Evolutionary conservation across 1,140 invertebrate species (phyloP).

Genomic region (Drosophila arizonae): DNA sequence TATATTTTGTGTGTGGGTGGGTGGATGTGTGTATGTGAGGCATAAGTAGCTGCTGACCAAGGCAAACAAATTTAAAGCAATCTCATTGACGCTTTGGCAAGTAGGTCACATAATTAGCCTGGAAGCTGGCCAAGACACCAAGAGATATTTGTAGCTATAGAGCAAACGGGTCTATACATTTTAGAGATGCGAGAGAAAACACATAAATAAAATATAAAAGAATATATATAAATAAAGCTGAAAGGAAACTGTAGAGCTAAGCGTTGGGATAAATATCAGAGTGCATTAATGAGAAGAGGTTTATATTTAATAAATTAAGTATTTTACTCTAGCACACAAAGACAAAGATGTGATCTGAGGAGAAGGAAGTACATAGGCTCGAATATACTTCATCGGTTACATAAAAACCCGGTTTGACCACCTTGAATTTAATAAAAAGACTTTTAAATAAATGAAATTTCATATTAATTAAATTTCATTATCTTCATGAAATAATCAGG

Average conservation of each 20-base stretch:
- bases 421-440: no score
- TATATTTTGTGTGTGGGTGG: neutral
- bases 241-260: no score
- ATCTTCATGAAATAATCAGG: conserved; percentile 17
- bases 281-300: no score
- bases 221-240: no score
- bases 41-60: conserved; percentile 38
- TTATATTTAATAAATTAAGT: no score
- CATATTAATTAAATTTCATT: conserved; percentile 1
- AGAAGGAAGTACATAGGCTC: no score
- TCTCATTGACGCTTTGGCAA: conserved; percentile 31
- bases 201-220: no score
- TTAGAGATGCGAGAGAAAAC: neutral
- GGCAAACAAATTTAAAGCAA: conserved; percentile 52
- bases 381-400: no score
- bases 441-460: neutral
- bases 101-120: conserved; percentile 22
- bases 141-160: neutral
- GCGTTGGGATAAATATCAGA: no score
- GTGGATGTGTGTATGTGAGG: neutral
- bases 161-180: neutral
- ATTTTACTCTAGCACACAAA: no score
- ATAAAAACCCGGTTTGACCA: no score
- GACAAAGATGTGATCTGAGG: no score
- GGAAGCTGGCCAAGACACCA: conserved; percentile 19